Evolutionary conservation across 92 coral and sea anemone genomes (phyloP).

Genomic region (Muricea muricata): DNA sequence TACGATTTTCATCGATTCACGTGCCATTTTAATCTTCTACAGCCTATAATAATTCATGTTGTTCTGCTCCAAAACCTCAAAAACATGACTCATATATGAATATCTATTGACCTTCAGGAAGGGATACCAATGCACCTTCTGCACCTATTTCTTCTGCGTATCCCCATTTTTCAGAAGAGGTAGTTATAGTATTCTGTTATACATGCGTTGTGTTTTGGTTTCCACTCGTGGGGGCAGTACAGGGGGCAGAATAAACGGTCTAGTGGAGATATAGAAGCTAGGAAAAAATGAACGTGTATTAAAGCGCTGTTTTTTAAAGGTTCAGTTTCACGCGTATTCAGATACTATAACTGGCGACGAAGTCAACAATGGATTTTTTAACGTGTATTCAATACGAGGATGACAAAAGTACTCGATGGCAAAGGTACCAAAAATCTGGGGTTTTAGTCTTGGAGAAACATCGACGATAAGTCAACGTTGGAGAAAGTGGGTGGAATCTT

Average conservation of each 20-base stretch:
- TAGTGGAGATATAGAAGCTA: too few species aligned
- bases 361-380: constrained; percentile 12
- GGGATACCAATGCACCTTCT: too few species aligned
- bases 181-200: too few species aligned
- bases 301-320: too few species aligned
- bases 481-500: constrained; percentile 62
- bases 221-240: too few species aligned
- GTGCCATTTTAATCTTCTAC: constrained; percentile 6
- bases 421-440: constrained; percentile 37
- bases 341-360: constrained; percentile 63
- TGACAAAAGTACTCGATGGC: constrained; percentile 42
- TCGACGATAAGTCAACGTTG: constrained; percentile 52
- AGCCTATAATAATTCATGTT: not conserved
- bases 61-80: constrained; percentile 12
- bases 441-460: constrained; percentile 32
- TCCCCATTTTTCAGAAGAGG: too few species aligned
- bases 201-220: too few species aligned
- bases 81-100: not conserved
- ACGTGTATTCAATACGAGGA: not conserved
- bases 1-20: not conserved
- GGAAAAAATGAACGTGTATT: too few species aligned
- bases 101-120: not conserved
- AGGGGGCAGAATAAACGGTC: too few species aligned
- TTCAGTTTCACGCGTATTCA: too few species aligned
- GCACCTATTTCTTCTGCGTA: too few species aligned